Conservation (phyloP, 2,888 invertebrate species). For the Synergus japonicus region DNA sequence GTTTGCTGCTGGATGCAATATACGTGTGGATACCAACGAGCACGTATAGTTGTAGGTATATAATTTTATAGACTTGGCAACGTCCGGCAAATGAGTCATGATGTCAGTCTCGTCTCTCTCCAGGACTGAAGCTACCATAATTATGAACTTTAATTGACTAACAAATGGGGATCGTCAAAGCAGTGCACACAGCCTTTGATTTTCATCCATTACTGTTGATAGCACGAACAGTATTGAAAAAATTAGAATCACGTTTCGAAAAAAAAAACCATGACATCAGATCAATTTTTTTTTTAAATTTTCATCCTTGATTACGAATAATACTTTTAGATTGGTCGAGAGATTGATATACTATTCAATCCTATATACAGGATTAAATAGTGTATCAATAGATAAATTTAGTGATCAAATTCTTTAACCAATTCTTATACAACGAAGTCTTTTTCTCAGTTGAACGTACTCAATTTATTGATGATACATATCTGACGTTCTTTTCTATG, state of each 20-base stretch:
- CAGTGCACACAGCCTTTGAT: slow-evolving; percentile 59
- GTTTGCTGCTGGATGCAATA: neutral
- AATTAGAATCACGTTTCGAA: neutral
- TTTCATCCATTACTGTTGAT: slow-evolving; percentile 52
- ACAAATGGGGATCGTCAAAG: slow-evolving; percentile 62
- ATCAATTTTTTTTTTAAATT: no score
- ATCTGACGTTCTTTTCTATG: neutral
- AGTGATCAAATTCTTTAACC: no score
- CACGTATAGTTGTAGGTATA: neutral
- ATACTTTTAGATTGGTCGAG: no score
- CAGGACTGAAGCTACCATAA: slow-evolving; percentile 57
- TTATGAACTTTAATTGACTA: slow-evolving; percentile 71
- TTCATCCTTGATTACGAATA: no score
- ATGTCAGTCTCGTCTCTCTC: slow-evolving; percentile 12
- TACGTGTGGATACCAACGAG: neutral
- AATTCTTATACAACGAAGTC: neutral
- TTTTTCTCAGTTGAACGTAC: neutral
- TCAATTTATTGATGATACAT: neutral
- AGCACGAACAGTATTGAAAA: neutral
- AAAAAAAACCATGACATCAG: no score
- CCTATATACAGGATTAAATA: no score
- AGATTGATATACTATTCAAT: no score
- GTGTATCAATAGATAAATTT: no score
- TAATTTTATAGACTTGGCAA: slow-evolving; percentile 44
- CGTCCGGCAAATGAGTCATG: slow-evolving; percentile 55